phyloP scores from a whole-genome alignment of 2,797 vertebrate species.

The Pseudochromis fuscus region DNA sequence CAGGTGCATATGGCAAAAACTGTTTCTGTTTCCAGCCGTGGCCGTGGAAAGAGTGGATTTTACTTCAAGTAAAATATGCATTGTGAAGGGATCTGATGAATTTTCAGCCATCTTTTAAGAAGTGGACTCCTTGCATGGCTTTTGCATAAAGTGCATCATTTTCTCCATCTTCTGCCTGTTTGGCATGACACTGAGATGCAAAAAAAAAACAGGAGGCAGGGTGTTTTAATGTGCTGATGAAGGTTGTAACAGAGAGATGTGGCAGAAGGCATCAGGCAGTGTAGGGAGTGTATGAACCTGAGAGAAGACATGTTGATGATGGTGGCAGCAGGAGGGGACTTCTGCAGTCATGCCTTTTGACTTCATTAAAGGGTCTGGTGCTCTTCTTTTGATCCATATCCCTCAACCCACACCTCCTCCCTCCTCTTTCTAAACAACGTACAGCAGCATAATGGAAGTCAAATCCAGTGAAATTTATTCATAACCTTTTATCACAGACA shows the following conservation, averaged over 20 bases:
- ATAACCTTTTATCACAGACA: not conserved
- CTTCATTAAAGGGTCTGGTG: not conserved
- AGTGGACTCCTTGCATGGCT: not conserved
- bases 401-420: not conserved
- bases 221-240: constrained; percentile 1
- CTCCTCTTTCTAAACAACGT: not conserved
- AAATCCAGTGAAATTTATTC: constrained; percentile 11
- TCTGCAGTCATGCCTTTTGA: not conserved
- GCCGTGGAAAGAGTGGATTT: not conserved
- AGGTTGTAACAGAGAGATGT: not conserved
- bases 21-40: too few species aligned
- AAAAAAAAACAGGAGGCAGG: not conserved
- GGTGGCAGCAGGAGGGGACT: not conserved
- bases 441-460: not conserved
- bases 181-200: not conserved
- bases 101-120: constrained; percentile 1
- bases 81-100: not conserved
- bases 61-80: not conserved
- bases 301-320: not conserved
- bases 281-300: not conserved
- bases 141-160: constrained; percentile 3
- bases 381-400: not conserved
- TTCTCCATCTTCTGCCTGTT: constrained; percentile 2
- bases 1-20: too few species aligned
- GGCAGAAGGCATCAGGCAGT: not conserved